Evolutionary conservation across 2,797 vertebrate genomes (phyloP).

Genomic region (Mastacembelus armatus): DNA sequence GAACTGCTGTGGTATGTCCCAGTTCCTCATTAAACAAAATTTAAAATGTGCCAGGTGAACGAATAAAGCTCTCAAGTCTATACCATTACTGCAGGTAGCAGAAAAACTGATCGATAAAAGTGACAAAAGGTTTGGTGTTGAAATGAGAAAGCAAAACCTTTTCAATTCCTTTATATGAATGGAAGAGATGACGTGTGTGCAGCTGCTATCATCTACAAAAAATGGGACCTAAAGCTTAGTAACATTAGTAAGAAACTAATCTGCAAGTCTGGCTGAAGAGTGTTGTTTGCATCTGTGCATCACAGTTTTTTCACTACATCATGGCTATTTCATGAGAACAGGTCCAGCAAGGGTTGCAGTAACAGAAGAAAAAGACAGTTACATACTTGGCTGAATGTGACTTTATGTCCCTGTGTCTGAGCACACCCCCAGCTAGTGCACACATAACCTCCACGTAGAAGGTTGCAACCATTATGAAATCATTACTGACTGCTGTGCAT

Average conservation of each 20-base stretch:
- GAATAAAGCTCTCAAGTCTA: too few species aligned
- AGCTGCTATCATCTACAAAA: too few species aligned
- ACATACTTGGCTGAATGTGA: constrained; percentile 11
- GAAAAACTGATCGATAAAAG: too few species aligned
- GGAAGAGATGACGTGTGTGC: too few species aligned
- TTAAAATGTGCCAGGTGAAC: background rate
- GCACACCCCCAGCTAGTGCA: constrained; percentile 52
- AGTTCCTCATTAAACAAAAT: background rate
- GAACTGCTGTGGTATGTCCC: background rate
- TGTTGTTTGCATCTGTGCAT: too few species aligned
- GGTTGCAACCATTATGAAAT: constrained; percentile 39
- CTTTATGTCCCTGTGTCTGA: constrained; percentile 32
- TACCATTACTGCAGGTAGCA: too few species aligned
- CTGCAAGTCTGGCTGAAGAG: too few species aligned
- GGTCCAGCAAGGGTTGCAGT: constrained; percentile 48
- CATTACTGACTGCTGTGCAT: constrained; percentile 16
- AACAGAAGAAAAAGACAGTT: constrained; percentile 23
- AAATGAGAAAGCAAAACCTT: too few species aligned
- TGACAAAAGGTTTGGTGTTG: too few species aligned
- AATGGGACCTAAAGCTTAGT: too few species aligned
- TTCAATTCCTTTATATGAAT: too few species aligned
- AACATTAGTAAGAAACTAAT: too few species aligned
- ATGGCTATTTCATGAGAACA: constrained; percentile 52
- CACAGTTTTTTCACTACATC: constrained; percentile 15
- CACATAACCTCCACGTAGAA: constrained; percentile 19